Evolutionary conservation across 2,888 invertebrate genomes (phyloP).

Genomic region (Agapetus fuscipes): DNA sequence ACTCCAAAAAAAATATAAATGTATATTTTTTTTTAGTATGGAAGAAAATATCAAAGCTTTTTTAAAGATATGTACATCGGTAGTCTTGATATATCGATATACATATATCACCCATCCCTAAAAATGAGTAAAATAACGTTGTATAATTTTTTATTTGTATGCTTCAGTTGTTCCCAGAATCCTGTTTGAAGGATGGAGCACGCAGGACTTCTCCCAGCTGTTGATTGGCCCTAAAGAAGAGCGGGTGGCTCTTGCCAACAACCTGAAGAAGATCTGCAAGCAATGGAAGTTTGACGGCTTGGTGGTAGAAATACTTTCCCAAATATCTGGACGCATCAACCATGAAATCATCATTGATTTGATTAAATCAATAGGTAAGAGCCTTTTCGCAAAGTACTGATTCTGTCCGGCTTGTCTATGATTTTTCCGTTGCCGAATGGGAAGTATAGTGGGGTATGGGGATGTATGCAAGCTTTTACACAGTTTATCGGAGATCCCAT

Average conservation of each 20-base stretch:
- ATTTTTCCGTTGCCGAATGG: slow-evolving; percentile 23
- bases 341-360: slow-evolving; percentile 49
- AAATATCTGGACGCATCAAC: slow-evolving; percentile 59
- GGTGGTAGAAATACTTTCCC: slow-evolving; percentile 85
- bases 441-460: slow-evolving; percentile 22
- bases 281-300: slow-evolving; percentile 80
- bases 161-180: slow-evolving; percentile 78
- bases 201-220: slow-evolving; percentile 62
- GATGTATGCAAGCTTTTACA: slow-evolving; percentile 1
- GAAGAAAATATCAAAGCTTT: no score
- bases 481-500: no score
- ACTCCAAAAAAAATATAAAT: no score
- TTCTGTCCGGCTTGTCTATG: no score
- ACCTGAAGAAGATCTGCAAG: slow-evolving; percentile 60
- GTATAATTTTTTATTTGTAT: slow-evolving; percentile 14
- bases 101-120: no score
- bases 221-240: slow-evolving; percentile 56
- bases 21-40: no score
- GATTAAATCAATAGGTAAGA: slow-evolving; percentile 54
- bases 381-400: slow-evolving; percentile 8
- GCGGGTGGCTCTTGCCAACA: slow-evolving; percentile 55
- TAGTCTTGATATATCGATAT: no score
- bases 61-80: no score
- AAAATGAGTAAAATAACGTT: no score
- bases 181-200: slow-evolving; percentile 79